Evolutionary conservation across 2,797 vertebrate genomes (phyloP).

Genomic region (Austrolebias charrua): DNA sequence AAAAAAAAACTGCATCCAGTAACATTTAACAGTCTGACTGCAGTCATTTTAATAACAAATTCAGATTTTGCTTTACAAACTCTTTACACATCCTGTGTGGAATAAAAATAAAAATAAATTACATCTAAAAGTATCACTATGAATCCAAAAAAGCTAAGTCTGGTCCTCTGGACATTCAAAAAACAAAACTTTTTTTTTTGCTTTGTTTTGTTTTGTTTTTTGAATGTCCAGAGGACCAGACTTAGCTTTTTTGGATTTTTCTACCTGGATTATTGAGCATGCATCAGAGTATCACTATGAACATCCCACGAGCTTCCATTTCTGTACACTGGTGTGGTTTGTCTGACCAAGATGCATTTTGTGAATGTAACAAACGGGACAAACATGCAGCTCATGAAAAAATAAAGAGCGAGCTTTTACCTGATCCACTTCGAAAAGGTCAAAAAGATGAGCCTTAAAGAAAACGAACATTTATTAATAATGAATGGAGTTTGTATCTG

Average conservation of each 20-base stretch:
- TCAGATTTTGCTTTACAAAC: background rate
- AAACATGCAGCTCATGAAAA: conserved; percentile 75
- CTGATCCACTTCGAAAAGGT: conserved; percentile 69
- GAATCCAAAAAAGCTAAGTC: too few species aligned
- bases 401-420: conserved; percentile 76
- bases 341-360: conserved; percentile 52
- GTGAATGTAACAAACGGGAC: conserved; percentile 37
- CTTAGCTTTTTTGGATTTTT: too few species aligned
- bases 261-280: too few species aligned
- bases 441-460: conserved; percentile 54
- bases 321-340: conserved; percentile 48
- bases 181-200: too few species aligned
- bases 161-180: too few species aligned
- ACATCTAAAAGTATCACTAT: background rate
- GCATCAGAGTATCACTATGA: too few species aligned
- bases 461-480: conserved; percentile 65
- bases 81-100: background rate
- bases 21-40: too few species aligned
- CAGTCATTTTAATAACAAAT: background rate
- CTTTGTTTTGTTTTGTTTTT: too few species aligned
- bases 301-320: conserved; percentile 45
- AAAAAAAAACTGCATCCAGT: too few species aligned
- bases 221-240: too few species aligned
- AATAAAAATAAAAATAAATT: too few species aligned
- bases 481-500: conserved; percentile 65